Evolutionary conservation across 2,113 vertebrate species (phyloP), one percentile per base, ranked within the genome.

Genomic region (Puma concolor): DNA sequence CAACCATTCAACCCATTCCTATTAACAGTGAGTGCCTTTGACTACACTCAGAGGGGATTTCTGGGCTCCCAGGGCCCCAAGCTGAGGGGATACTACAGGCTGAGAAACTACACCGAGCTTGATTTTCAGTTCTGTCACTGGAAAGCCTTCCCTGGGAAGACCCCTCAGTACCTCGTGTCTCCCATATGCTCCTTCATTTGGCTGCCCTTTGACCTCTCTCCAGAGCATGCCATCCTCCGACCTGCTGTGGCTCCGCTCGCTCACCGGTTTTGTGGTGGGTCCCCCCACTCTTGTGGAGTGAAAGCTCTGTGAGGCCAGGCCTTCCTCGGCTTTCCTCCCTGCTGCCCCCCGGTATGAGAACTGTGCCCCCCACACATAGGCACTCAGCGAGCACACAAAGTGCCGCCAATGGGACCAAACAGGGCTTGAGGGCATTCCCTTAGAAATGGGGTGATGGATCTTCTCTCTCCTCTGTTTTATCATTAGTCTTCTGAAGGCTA

Each of bases 211-310:
- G 25, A 2, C 60, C 71, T 64, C 25, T 64, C 31, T 4, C 29
- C 17, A 15, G 5, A 8, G 19, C 0, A 4, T 5, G 2, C 31
- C 6, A 2, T 64, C 74, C 17, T 31, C 19, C 1, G 13, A 52
- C 36, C 17, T 2, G 33, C 12, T 4, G 2, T 2, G 2, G 1
- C 2, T 16, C 21, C 7, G 19, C 41, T 25, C 2, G 0, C 2
- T 41, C 21, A 9, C 7, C 7, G 29, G 80, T 57, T 41, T 21
- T 48, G 50, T 17, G 3, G 4, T 36, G 23, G 4, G 25, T n/a
- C 60, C 41, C 41, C 77, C 31, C n/a, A 4, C 54, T 8, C 13
- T 23, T 4, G 1, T 38, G 31, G 17, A 81, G 36, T 1, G 14
- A 23, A n/a, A 76, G 36, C 25, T 64, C n/a, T 25, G 4, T 2